Evolutionary conservation across 2,888 invertebrate genomes (phyloP), one percentile per base, ranked within the genome.

Genomic region (Chrysotoxum bicinctum): DNA sequence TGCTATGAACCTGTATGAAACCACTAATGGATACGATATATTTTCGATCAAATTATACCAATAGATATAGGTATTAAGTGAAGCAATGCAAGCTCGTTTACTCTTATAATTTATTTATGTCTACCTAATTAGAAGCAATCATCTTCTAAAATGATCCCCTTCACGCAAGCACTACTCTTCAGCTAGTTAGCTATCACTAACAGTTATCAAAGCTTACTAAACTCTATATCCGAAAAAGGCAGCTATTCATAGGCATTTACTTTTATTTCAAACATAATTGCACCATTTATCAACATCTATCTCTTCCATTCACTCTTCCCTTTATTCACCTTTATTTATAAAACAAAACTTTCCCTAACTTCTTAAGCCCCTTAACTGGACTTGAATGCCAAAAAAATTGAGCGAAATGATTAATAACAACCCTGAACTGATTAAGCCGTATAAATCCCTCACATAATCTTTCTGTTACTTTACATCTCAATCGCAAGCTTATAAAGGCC

Each of bases 381-480:
- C 77, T 54, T 72, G 32, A 73, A 68, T 78, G 52, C 52, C 60
- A 14, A 74, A 78, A 68, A 84, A 74, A 66, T 75, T 35, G 9
- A 72, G 60, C 58, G 58, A 68, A 80, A 77, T 73, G 73, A 85
- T 81, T 85, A 54, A 81, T 81, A 73, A 64, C 62, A 73, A 58
- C 35, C 69, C 43, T n/a, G 72, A 64, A 73, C 73, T 81, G 85
- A 80, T 72, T 81, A 76, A 68, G 75, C 52, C 68, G 62, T 72
- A 58, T 58, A 81, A 80, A 81, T 81, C 85, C 62, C 35, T 56
- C 68, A 81, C 76, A 85, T 80, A 85, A 76, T 85, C 84, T 68
- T 68, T 85, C 76, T 76, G 62, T 75, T 76, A 72, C 68, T 85
- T 80, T 80, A 76, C 77, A 85, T 81, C 85, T 85, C 85, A 85